Percentiles rank a stretch among this genome's conserved stretches.
These are phyloP conservation scores for Polyommatus iphigenia DNA, from an alignment of 2,888 invertebrate genomes.

Conservation along the genomic window DNA sequence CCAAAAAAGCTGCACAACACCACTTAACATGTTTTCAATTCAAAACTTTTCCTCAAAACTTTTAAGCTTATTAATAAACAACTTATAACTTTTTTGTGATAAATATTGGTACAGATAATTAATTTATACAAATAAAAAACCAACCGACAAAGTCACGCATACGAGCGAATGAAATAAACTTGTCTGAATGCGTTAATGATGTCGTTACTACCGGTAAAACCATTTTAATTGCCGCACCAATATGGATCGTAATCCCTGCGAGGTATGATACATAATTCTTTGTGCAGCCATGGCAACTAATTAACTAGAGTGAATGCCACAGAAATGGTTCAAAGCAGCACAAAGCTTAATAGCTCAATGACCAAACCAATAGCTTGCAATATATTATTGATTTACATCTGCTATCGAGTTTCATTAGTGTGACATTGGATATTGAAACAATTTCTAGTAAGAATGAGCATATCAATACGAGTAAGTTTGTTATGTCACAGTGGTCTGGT, in stretches of 20 bases:
- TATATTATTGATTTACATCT: slow-evolving; percentile 32
- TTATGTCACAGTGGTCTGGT: too few species aligned
- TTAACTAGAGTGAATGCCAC: slow-evolving; percentile 39
- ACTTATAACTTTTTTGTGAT: too few species aligned
- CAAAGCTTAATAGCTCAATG: slow-evolving; percentile 37
- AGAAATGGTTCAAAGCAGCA: slow-evolving; percentile 35
- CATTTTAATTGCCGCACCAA: slow-evolving; percentile 6
- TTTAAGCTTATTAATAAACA: too few species aligned
- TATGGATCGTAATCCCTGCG: background rate
- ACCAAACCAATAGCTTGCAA: slow-evolving; percentile 33
- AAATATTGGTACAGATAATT: background rate
- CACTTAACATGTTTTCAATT: too few species aligned
- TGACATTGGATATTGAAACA: background rate
- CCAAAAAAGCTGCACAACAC: too few species aligned
- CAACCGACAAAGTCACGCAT: background rate
- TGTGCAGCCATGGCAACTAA: slow-evolving; percentile 33
- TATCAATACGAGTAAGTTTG: too few species aligned
- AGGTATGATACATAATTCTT: slow-evolving; percentile 14
- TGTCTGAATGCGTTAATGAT: slow-evolving; percentile 20
- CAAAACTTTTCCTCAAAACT: too few species aligned
- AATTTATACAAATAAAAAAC: background rate
- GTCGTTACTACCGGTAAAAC: slow-evolving; percentile 6
- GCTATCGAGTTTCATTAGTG: slow-evolving; percentile 25
- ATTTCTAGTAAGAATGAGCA: background rate
- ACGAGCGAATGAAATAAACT: slow-evolving; percentile 14